Conservation (phyloP, 2,113 vertebrate species). For the Pimephales promelas region DNA sequence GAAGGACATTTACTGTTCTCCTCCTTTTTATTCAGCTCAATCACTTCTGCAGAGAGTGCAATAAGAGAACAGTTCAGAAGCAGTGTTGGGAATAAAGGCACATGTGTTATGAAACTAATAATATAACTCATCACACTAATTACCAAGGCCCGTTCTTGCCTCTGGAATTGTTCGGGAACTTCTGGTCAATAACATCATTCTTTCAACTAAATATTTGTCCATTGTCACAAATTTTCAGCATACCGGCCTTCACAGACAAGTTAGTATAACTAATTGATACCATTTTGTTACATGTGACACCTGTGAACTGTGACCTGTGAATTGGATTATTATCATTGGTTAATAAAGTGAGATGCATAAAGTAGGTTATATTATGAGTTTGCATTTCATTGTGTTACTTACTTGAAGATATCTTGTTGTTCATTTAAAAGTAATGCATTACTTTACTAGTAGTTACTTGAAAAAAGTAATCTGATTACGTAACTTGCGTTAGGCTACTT, state of each 20-base stretch:
- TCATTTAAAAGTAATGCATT: too few relatives aligned
- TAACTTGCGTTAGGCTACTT: too few relatives aligned
- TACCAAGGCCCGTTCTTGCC: background rate
- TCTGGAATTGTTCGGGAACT: background rate
- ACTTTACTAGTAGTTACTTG: too few relatives aligned
- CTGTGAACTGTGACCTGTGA: too few relatives aligned
- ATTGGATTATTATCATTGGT: too few relatives aligned
- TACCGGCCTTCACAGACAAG: background rate
- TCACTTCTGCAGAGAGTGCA: constrained; percentile 9
- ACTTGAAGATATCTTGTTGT: too few relatives aligned
- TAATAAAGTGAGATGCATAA: too few relatives aligned
- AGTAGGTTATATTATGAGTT: too few relatives aligned
- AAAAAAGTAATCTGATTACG: too few relatives aligned
- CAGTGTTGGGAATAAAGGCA: background rate
- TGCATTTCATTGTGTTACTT: too few relatives aligned
- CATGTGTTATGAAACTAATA: constrained; percentile 9
- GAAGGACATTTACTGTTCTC: constrained; percentile 21
- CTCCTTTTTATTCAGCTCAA: constrained; percentile 29
- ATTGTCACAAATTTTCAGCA: background rate
- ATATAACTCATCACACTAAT: background rate
- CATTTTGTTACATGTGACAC: background rate
- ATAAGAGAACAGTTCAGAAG: background rate
- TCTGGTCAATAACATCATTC: background rate
- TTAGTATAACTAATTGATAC: background rate
- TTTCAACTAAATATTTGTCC: background rate